Base-by-base conservation (phyloP, 2,888 invertebrate genomes). In the Colletes collaris region DNA sequence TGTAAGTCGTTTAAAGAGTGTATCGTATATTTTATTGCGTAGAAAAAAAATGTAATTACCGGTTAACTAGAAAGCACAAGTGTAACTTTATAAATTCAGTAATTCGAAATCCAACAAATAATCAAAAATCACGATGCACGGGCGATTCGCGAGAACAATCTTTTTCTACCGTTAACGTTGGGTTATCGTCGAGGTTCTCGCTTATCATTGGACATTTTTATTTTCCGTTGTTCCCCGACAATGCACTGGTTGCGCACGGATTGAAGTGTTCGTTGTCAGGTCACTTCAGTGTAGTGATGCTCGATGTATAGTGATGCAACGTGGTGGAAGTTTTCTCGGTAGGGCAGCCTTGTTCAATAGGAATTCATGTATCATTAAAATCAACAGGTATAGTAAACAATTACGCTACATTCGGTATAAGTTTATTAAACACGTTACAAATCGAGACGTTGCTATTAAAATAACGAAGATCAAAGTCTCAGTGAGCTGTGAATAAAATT, bases 291-390 rank as follows among this genome's bases (percentile, higher is more conserved):
- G 77, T 58, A 76, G 74, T 68, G 70, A 55, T 75, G 68, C 44
- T 40, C 76, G 76, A 65, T 82, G 83, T 78, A 68, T 86, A 87
- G 89, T 89, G 89, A 92, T 92, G 92, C 89, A 90, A 86, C 89
- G 89, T 86, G 84, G 90, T 85, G 88, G 89, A 84, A 87, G 85
- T 74, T 84, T 90, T 59, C 79, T 91, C 76, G 80, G 83, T 87
- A 88, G 89, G 84, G 87, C 89, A 76, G 86, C 86, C 82, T 86
- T 89, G 83, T 88, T 90, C 73, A 88, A 85, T 64, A 87, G 89
- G 82, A 89, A 85, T 79, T 68, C 85, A 50, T 74, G 88, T 82
- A 82, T 87, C 85, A 84, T 86, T 85, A 82, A 82, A 81, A 71
- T 86, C 78, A 87, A 86, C 90, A 92, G 92, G 92, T 92, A 92